Conservation (phyloP, 2,113 vertebrate species). For the Istiophorus platypterus region DNA sequence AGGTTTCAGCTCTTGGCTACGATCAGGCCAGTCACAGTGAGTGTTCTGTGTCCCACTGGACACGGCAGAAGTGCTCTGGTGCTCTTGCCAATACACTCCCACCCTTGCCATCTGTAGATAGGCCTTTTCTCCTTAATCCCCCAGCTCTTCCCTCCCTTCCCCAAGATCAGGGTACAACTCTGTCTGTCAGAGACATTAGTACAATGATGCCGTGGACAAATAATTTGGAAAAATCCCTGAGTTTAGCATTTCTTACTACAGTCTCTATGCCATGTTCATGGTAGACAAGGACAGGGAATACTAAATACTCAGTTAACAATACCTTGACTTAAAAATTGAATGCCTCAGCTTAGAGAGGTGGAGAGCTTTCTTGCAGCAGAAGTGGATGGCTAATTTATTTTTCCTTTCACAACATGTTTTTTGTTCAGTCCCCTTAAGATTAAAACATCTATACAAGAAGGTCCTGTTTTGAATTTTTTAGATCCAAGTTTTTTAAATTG, state of each 20-base stretch:
- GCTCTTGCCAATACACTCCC: conserved; percentile 83
- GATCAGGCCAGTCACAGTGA: conserved; percentile 76
- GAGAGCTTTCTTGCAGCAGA: conserved; percentile 37
- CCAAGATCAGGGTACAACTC: conserved; percentile 59
- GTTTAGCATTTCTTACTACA: conserved; percentile 39
- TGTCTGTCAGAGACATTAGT: conserved; percentile 76
- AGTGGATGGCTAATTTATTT: conserved; percentile 38
- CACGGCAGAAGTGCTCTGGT: conserved; percentile 81
- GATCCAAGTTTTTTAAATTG: conserved; percentile 41
- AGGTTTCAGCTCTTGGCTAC: conserved; percentile 78
- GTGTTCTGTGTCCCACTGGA: conserved; percentile 81
- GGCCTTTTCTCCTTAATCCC: conserved; percentile 76
- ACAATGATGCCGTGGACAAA: conserved; percentile 45
- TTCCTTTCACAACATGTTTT: conserved; percentile 40
- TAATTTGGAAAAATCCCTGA: conserved; percentile 40
- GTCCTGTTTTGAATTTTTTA: conserved; percentile 45
- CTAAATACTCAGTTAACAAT: conserved; percentile 45
- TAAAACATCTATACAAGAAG: conserved; percentile 43
- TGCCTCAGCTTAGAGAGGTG: conserved; percentile 20
- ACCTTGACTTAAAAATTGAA: conserved; percentile 17
- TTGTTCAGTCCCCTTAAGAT: conserved; percentile 51
- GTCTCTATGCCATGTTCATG: conserved; percentile 17
- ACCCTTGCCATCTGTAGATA: conserved; percentile 85
- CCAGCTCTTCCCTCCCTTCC: conserved; percentile 55
- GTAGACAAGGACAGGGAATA: conserved; percentile 25